phyloP scores from a whole-genome alignment of 2,797 vertebrate species.

The Neosalanx taihuensis region DNA sequence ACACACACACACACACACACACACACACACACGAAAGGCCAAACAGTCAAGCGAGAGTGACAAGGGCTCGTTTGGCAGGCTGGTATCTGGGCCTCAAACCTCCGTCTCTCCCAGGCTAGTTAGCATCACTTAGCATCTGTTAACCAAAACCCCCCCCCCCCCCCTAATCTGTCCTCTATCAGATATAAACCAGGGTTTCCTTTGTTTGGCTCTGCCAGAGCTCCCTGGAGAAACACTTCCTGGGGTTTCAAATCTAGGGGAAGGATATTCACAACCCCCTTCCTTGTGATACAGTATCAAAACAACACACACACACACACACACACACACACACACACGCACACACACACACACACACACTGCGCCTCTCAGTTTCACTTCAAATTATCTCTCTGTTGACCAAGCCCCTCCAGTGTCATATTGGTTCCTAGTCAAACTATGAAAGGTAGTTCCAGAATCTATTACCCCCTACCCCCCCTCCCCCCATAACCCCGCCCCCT shows the following conservation, averaged over 20 bases:
- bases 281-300: constrained; percentile 70
- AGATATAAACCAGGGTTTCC: constrained; percentile 62
- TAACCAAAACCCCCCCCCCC: constrained; percentile 45
- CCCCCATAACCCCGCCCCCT: not conserved
- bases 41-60: constrained; percentile 48
- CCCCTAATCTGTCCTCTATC: constrained; percentile 68
- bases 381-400: constrained; percentile 20
- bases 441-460: not conserved
- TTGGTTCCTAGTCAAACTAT: too few species aligned
- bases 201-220: constrained; percentile 61
- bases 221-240: constrained; percentile 64
- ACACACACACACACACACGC: too few species aligned
- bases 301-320: constrained; percentile 42
- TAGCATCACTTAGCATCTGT: constrained; percentile 37
- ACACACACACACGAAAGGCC: constrained; percentile 16
- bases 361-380: constrained; percentile 44
- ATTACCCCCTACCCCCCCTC: not conserved
- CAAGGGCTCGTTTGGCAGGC: constrained; percentile 41
- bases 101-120: constrained; percentile 50
- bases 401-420: not conserved
- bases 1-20: constrained; percentile 10
- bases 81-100: constrained; percentile 54
- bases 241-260: constrained; percentile 68
- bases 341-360: constrained; percentile 7
- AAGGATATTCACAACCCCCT: constrained; percentile 69